A percentile compares a stretch with the other conserved stretches of the same genome.
Evolutionary conservation across 2,888 invertebrate genomes (phyloP).

Genomic region (Boloria euphrosyne): DNA sequence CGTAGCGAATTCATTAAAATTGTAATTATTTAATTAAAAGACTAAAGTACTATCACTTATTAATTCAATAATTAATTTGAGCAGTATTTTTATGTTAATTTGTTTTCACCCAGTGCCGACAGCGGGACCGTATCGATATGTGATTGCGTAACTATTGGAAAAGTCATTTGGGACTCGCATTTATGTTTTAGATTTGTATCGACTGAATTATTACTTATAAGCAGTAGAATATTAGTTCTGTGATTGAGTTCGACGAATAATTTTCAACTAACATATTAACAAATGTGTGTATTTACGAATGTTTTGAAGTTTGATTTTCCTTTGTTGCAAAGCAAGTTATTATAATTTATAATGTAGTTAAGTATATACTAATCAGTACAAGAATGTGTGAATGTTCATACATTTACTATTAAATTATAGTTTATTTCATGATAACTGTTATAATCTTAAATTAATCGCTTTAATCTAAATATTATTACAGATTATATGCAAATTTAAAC

Average conservation of each 20-base stretch:
- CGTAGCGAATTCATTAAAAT: background rate
- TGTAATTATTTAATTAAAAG: slow-evolving; percentile 7
- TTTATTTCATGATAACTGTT: too few species aligned
- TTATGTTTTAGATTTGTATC: slow-evolving; percentile 32
- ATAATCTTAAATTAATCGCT: too few species aligned
- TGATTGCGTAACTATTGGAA: slow-evolving; percentile 42
- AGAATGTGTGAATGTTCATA: too few species aligned
- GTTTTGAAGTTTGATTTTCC: slow-evolving; percentile 1
- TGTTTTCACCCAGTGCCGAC: slow-evolving; percentile 17
- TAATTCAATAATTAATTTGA: slow-evolving; percentile 12
- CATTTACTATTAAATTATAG: too few species aligned
- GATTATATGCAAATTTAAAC: too few species aligned
- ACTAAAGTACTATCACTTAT: slow-evolving; percentile 3
- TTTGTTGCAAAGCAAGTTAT: slow-evolving; percentile 10
- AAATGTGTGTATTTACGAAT: slow-evolving; percentile 1
- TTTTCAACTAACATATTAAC: background rate
- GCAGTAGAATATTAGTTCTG: slow-evolving; percentile 12
- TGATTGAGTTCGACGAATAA: slow-evolving; percentile 1
- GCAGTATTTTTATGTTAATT: slow-evolving; percentile 14
- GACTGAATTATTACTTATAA: slow-evolving; percentile 30
- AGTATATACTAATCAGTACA: background rate
- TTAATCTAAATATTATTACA: too few species aligned
- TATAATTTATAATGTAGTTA: slow-evolving; percentile 1
- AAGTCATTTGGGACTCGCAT: slow-evolving; percentile 45
- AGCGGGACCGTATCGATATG: slow-evolving; percentile 35